phyloP scores from a whole-genome alignment of 2,888 invertebrate species.

The Achlya flavicornis region DNA sequence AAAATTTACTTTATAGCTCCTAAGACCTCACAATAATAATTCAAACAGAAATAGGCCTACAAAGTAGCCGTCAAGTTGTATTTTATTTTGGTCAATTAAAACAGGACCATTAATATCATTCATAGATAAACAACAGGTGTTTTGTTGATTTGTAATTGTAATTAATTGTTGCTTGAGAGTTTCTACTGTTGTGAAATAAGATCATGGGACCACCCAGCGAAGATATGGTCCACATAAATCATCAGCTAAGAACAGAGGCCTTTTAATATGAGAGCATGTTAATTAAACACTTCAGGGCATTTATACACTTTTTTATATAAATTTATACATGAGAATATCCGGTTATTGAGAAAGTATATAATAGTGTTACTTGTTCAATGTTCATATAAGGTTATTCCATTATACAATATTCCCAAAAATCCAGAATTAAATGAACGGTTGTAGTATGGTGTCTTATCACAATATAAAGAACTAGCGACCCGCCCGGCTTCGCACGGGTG shows the following conservation, averaged over 20 bases:
- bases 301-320: not conserved
- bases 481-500: no score
- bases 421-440: no score
- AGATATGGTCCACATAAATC: slow-evolving; percentile 6
- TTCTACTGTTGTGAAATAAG: slow-evolving; percentile 23
- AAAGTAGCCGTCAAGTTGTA: not conserved
- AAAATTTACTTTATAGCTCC: not conserved
- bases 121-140: slow-evolving; percentile 31
- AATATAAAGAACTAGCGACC: no score
- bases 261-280: slow-evolving; percentile 1
- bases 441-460: no score
- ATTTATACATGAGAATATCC: no score
- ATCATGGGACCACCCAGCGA: slow-evolving; percentile 17
- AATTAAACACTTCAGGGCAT: slow-evolving; percentile 10
- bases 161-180: slow-evolving; percentile 13
- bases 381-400: no score
- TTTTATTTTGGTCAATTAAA: slow-evolving; percentile 15
- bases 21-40: not conserved
- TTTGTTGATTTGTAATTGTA: slow-evolving; percentile 18
- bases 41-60: not conserved
- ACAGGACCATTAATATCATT: slow-evolving; percentile 19
- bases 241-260: not conserved
- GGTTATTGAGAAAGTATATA: no score
- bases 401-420: no score
- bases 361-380: no score